Conservation (phyloP, 1,140 invertebrate species). For the Neodiprion virginianus region DNA sequence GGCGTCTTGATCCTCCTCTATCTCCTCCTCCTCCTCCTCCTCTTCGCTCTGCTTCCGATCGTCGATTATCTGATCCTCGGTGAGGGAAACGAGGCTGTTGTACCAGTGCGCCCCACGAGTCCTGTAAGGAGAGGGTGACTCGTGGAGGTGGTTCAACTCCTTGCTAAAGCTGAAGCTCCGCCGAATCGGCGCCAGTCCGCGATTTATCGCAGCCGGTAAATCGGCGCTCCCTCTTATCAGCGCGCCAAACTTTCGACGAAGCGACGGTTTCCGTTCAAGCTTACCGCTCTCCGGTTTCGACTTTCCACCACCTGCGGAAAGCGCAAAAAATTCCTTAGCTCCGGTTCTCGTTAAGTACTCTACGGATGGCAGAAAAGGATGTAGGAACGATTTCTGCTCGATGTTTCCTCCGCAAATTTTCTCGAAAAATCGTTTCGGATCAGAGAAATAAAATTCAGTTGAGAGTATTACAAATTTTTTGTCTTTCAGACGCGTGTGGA, state of each 20-base stretch:
- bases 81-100: conserved; percentile 50
- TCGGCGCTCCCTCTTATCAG: conserved; percentile 45
- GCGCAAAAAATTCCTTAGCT: not conserved
- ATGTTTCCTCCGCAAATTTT: too few relatives aligned
- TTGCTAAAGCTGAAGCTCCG: conserved; percentile 51
- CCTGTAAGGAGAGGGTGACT: conserved; percentile 36
- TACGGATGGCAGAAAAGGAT: too few relatives aligned
- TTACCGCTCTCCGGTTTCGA: not conserved
- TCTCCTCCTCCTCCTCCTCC: not conserved
- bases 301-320: not conserved
- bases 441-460: conserved; percentile 14
- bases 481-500: too few relatives aligned
- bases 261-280: conserved; percentile 42
- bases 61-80: conserved; percentile 28
- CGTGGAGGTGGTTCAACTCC: conserved; percentile 41
- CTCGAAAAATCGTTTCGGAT: conserved; percentile 2
- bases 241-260: conserved; percentile 45
- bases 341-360: not conserved
- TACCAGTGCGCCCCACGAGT: conserved; percentile 44
- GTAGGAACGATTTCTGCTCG: too few relatives aligned
- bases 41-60: conserved; percentile 34
- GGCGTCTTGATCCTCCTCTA: not conserved
- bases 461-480: not conserved
- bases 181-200: conserved; percentile 48
- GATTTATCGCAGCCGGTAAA: conserved; percentile 52